Evolutionary conservation across 2,113 vertebrate genomes (phyloP), one percentile per base, ranked within the genome.

Genomic region (Romanogobio albipinnatus): DNA sequence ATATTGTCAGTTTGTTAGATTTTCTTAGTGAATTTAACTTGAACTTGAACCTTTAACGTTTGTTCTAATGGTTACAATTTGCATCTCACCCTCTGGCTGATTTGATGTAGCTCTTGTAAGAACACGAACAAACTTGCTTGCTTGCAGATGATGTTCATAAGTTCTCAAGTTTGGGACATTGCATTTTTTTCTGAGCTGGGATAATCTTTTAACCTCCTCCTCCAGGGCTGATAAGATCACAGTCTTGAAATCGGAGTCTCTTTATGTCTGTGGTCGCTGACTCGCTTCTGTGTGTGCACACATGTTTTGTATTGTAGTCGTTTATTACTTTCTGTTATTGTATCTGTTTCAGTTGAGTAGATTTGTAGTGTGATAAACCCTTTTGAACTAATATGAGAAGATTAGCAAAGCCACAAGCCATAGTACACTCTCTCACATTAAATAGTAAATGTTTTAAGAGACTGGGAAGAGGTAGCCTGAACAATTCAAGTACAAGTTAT

Each of bases 91-190:
- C 68, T 79, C 49, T 5, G 58, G 45, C 45, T 9, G 19, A 51
- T 58, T 73, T 73, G 9, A 61, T 80, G 7, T 29, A 76, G 26
- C 5, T 73, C 26, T 24, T 77, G 56, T 53, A 39, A 36, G 49
- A 81, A 77, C 86, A 51, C 80, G 80, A 87, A 47, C 62, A 70
- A 73, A 84, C 88, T 83, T 87, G 88, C 6, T 82, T 82, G 39
- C 76, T 19, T 15, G 24, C 43, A 62, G 62, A 71, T 49, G 6
- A n/a, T 74, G 33, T 82, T 58, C 76, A 61, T 26, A 79, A 43
- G 78, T 29, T 33, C 62, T 58, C 64, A 17, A 59, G 19, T 76
- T 56, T 10, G 13, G 26, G 49, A 36, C 61, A 59, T 59, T 13
- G 76, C 36, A 39, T 36, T 77, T 82, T 75, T 47, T 61, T 59